phyloP scores from a whole-genome alignment of 1,140 invertebrate genomes.

The Globodera ellingtonae region DNA sequence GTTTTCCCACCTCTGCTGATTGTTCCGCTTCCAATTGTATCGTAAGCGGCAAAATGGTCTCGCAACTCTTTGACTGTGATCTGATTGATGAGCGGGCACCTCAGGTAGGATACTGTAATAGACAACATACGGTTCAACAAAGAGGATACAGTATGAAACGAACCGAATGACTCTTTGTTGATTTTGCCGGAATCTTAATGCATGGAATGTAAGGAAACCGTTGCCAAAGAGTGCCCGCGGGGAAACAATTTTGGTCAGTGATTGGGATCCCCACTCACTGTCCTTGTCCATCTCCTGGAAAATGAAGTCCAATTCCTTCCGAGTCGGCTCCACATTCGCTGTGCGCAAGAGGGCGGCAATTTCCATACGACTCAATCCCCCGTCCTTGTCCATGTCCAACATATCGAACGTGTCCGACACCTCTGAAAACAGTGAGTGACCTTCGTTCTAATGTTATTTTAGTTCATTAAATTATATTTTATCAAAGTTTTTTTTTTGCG shows the following conservation, averaged over 20 bases:
- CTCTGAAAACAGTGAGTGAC: conserved; percentile 33
- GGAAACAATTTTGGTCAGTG: too few species aligned
- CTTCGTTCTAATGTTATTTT: too few species aligned
- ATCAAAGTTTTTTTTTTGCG: too few species aligned
- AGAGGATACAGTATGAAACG: not conserved
- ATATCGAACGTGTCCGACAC: conserved; percentile 61
- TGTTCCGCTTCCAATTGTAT: conserved; percentile 54
- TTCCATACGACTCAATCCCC: conserved; percentile 51
- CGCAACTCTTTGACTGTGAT: conserved; percentile 58
- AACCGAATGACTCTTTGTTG: conserved; percentile 56
- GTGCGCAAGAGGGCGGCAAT: conserved; percentile 58
- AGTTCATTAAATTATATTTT: too few species aligned
- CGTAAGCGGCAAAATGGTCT: conserved; percentile 48
- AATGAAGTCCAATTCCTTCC: conserved; percentile 60
- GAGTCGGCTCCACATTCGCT: conserved; percentile 59
- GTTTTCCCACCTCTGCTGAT: conserved; percentile 52
- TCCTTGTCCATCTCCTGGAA: conserved; percentile 61
- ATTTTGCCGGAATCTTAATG: conserved; percentile 61
- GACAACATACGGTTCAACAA: not conserved
- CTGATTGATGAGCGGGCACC: conserved; percentile 51
- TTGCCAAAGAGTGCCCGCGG: not conserved
- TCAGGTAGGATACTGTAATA: conserved; percentile 53
- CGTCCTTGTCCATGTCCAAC: conserved; percentile 61
- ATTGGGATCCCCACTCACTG: conserved; percentile 41
- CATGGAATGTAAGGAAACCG: conserved; percentile 17